A percentile compares a stretch with the other conserved stretches of the same genome.
Evolutionary conservation across 2,113 vertebrate genomes (phyloP).

Genomic region (Brachypteracias leptosomus): DNA sequence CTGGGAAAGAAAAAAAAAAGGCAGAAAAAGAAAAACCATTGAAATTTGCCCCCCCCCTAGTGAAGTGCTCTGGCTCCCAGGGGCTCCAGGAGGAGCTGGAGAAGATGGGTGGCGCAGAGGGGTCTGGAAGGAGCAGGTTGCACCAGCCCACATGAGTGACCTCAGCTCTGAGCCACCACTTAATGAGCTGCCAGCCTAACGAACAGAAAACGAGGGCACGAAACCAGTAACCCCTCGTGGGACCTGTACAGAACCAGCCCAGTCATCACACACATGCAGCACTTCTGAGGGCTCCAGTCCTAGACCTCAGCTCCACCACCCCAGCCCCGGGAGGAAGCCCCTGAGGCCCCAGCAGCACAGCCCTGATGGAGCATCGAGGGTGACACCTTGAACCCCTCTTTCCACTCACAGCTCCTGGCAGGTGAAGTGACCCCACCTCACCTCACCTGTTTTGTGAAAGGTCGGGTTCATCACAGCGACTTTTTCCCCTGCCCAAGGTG

Average conservation of each 20-base stretch:
- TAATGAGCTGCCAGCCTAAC: background rate
- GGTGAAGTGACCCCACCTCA: background rate
- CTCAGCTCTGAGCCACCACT: background rate
- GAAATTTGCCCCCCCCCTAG: no score
- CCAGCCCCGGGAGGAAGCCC: no score
- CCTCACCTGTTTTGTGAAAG: background rate
- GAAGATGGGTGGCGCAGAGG: background rate
- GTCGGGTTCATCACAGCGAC: accelerated
- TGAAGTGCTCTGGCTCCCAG: background rate
- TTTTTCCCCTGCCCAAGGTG: background rate
- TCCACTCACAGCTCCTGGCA: no score
- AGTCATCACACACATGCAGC: no score
- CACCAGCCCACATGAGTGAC: accelerated
- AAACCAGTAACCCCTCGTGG: background rate
- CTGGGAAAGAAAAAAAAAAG: background rate
- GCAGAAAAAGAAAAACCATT: background rate
- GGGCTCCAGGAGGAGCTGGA: accelerated
- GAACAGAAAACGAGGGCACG: background rate
- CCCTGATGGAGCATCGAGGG: no score
- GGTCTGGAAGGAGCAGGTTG: background rate
- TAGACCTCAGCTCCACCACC: no score
- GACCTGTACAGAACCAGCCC: background rate
- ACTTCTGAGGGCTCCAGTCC: no score
- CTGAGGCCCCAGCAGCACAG: no score
- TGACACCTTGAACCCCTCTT: no score